Evolutionary conservation across 2,797 vertebrate species (phyloP), one percentile per base, ranked within the genome.

Genomic region (Myotis myotis): DNA sequence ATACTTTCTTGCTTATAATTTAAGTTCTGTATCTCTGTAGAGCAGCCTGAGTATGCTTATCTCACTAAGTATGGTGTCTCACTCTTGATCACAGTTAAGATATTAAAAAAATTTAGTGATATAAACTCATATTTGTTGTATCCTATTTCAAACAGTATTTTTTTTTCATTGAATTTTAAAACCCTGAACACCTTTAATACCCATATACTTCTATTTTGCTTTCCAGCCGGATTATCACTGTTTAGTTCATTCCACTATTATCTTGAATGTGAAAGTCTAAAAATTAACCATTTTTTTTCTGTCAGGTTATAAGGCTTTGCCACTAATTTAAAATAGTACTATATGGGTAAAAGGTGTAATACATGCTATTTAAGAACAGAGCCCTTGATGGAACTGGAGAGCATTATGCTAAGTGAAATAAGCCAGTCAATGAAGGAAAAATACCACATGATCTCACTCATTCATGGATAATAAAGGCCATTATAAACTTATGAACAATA

Each of bases 291-390:
- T 93, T 78, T 78, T 23, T 23, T 92, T 82, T 81, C 30, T 92
- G 23, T 49, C 38, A 89, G 33, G 3, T 13, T 68, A 15, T 91
- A 80, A 85, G 13, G 15, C 28, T 86, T 82, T 70, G n/a, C 82
- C n/a, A 92, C 49, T 60, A 72, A 74, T 80, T 93, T 87, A 70
- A 87, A 89, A 89, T 51, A 87, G 62, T 38, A 87, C 12, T 81
- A 2, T 55, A 70, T 84, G 10, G 84, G 20, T 83, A 91, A 91
- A 88, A 38, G 84, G 85, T 64, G 84, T 51, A 66, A 70, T 83
- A 75, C 53, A 62, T 75, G 23, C n/a, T 75, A 28, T 91, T 62
- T 44, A 44, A 44, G 44, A 44, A 44, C 44, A 87, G 28, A 82
- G 33, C 1, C 13, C 71, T n/a, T 87, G 38, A 38, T 38, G 38